Evolutionary conservation across 2,797 vertebrate genomes (phyloP).

Genomic region (Alectoris magna): DNA sequence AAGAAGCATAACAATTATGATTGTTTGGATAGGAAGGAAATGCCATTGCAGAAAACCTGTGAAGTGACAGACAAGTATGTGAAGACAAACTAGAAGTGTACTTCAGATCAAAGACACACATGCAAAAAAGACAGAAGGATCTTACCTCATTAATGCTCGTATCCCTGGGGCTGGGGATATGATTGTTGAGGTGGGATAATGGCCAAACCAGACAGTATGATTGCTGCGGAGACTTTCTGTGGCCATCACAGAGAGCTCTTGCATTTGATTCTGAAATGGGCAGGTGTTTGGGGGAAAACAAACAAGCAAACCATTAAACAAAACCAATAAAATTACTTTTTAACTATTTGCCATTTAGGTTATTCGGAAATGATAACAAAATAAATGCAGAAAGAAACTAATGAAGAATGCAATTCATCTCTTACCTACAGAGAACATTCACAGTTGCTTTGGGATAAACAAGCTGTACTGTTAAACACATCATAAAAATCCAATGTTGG

Average conservation of each 20-base stretch:
- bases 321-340: neutral
- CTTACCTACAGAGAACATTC: neutral
- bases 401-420: neutral
- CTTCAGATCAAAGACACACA: neutral
- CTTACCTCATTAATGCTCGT: constrained; percentile 90
- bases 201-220: constrained; percentile 97
- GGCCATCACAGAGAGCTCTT: constrained; percentile 85
- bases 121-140: neutral
- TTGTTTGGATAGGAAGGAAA: constrained; percentile 1
- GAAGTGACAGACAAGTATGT: neutral
- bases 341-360: neutral
- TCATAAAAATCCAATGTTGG: neutral
- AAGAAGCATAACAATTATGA: neutral
- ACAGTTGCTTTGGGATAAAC: neutral
- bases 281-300: neutral
- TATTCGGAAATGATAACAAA: neutral
- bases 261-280: constrained; percentile 87
- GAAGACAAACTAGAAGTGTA: neutral
- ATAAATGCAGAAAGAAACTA: neutral
- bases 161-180: constrained; percentile 92
- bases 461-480: rapidly evolving
- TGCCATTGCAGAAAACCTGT: neutral
- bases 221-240: constrained; percentile 88
- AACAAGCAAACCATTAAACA: neutral
- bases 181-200: constrained; percentile 94